Evolutionary conservation across 1,140 invertebrate species (phyloP).

Genomic region (Bombus terrestris): DNA sequence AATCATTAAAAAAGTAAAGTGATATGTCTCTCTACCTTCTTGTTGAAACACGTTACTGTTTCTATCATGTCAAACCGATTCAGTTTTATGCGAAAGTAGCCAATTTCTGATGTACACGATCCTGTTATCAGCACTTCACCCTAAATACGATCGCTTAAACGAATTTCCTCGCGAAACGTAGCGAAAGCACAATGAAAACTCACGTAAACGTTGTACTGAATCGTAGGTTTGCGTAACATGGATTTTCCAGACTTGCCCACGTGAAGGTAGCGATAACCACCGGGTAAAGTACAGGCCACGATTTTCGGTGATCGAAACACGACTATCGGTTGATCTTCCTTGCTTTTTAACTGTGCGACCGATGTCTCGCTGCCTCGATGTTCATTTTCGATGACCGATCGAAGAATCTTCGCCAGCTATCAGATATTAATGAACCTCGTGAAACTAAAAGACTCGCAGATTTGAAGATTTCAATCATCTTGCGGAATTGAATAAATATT

Average conservation of each 20-base stretch:
- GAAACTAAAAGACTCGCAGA: no score
- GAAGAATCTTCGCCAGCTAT: slow-evolving; percentile 79
- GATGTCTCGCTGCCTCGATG: slow-evolving; percentile 33
- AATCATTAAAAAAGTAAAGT: background rate
- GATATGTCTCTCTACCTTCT: slow-evolving; percentile 73
- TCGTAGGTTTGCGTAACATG: slow-evolving; percentile 19
- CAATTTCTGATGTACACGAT: slow-evolving; percentile 77
- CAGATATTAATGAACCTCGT: background rate
- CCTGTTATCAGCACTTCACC: slow-evolving; percentile 80
- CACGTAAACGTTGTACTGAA: slow-evolving; percentile 51
- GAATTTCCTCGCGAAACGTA: background rate
- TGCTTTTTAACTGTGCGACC: background rate
- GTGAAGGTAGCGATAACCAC: slow-evolving; percentile 76
- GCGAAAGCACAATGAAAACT: background rate
- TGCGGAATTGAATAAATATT: no score
- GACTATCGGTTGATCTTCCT: slow-evolving; percentile 41
- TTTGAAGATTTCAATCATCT: background rate
- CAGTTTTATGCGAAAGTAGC: slow-evolving; percentile 85
- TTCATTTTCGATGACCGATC: slow-evolving; percentile 75
- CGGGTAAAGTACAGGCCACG: slow-evolving; percentile 73
- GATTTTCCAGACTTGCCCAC: slow-evolving; percentile 71
- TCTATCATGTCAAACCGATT: slow-evolving; percentile 83
- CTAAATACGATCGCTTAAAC: slow-evolving; percentile 60
- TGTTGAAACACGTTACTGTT: slow-evolving; percentile 84
- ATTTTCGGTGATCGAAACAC: slow-evolving; percentile 66